A percentile compares a stretch with the other conserved stretches of the same genome.
phyloP scores from a whole-genome alignment of 2,888 invertebrate genomes.

The Lithophane ornitopus region DNA sequence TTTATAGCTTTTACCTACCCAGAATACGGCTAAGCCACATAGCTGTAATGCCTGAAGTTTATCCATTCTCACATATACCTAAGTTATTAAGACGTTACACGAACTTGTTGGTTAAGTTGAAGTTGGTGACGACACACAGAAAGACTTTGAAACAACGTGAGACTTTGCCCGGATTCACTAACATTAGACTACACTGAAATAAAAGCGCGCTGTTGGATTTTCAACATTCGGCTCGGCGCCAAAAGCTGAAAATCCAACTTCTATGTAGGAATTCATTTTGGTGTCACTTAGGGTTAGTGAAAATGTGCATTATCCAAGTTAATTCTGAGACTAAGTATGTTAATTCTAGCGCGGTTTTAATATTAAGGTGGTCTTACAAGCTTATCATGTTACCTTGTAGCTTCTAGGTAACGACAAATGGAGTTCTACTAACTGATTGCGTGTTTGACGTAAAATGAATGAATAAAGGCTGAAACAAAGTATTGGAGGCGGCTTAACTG shows the following conservation, averaged over 20 bases:
- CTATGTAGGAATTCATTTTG: neutral
- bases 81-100: slow-evolving; percentile 39
- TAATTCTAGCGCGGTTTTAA: slow-evolving; percentile 22
- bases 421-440: slow-evolving; percentile 38
- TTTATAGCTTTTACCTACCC: neutral
- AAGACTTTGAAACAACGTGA: slow-evolving; percentile 37
- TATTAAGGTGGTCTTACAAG: slow-evolving; percentile 14
- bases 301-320: slow-evolving; percentile 8
- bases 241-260: neutral
- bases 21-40: slow-evolving; percentile 1
- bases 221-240: neutral
- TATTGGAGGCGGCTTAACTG: neutral
- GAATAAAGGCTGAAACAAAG: slow-evolving; percentile 5
- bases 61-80: slow-evolving; percentile 27
- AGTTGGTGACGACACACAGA: slow-evolving; percentile 20
- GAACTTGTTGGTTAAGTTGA: slow-evolving; percentile 33
- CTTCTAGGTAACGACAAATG: slow-evolving; percentile 25
- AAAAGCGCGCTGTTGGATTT: neutral
- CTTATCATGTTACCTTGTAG: slow-evolving; percentile 20
- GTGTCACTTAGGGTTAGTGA: neutral
- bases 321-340: slow-evolving; percentile 21
- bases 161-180: neutral
- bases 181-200: neutral
- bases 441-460: slow-evolving; percentile 2
- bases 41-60: slow-evolving; percentile 25